Evolutionary conservation across 2,888 invertebrate genomes (phyloP).

Genomic region (Sclerodermus sp.): DNA sequence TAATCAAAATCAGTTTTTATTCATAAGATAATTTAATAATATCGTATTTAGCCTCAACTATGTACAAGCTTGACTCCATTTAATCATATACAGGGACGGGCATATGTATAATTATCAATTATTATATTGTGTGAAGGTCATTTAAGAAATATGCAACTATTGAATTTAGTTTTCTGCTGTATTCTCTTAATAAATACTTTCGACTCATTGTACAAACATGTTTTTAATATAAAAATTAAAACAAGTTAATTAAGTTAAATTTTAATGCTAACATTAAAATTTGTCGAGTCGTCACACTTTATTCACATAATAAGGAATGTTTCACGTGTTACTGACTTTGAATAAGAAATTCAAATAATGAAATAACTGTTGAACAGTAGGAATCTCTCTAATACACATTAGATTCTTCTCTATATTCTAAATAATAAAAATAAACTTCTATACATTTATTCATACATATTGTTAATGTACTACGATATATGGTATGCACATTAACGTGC

Average conservation of each 20-base stretch:
- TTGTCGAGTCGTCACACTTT: too few relatives aligned
- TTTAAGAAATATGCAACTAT: neutral
- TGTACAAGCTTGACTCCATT: too few relatives aligned
- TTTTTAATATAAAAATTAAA: conserved; percentile 33
- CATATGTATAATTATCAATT: too few relatives aligned
- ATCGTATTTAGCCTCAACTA: too few relatives aligned
- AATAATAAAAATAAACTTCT: conserved; percentile 54
- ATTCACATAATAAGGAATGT: conserved; percentile 35
- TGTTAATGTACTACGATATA: conserved; percentile 41
- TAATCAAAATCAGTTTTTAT: too few relatives aligned
- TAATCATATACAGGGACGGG: too few relatives aligned
- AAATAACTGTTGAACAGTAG: conserved; percentile 35
- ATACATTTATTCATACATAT: conserved; percentile 45
- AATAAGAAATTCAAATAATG: conserved; percentile 30
- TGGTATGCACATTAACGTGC: conserved; percentile 29
- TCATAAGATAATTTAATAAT: too few relatives aligned
- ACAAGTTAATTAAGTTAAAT: conserved; percentile 25
- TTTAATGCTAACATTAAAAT: conserved; percentile 16
- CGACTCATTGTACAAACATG: conserved; percentile 41
- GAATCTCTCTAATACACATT: conserved; percentile 36
- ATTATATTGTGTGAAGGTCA: too few relatives aligned
- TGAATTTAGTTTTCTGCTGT: conserved; percentile 36
- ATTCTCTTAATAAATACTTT: conserved; percentile 45
- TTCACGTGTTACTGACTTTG: conserved; percentile 4
- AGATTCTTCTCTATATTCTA: conserved; percentile 37